A percentile compares a stretch with the other conserved stretches of the same genome.
phyloP scores from a whole-genome alignment of 2,797 vertebrate genomes.

The Chiloscyllium punctatum region DNA sequence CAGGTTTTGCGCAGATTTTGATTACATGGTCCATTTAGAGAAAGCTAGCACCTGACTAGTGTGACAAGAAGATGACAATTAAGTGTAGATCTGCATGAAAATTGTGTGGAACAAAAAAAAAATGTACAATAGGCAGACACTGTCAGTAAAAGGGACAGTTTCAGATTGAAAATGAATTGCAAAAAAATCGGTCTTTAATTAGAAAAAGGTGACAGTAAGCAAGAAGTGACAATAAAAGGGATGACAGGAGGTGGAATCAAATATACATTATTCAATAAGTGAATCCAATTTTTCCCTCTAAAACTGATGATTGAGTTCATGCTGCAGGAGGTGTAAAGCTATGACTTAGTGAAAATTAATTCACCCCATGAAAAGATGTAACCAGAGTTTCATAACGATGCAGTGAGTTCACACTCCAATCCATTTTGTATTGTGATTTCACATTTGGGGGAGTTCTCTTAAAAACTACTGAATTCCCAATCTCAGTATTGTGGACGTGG shows the following conservation, averaged over 20 bases:
- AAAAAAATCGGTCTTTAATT: not conserved
- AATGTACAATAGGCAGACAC: not conserved
- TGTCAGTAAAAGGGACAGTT: slow-evolving; percentile 18
- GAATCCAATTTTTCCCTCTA: slow-evolving; percentile 12
- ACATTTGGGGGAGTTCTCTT: not conserved
- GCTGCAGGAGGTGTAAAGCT: not conserved
- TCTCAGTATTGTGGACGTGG: not conserved
- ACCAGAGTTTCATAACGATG: not conserved
- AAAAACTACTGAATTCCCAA: not conserved
- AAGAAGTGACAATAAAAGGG: not conserved
- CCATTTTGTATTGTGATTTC: not conserved
- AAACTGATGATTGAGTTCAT: not conserved
- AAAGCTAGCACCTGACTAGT: slow-evolving; percentile 13
- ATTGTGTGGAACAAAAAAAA: not conserved
- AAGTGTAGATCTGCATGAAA: slow-evolving; percentile 31
- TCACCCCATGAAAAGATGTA: not conserved
- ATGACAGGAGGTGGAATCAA: not conserved
- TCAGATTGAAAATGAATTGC: slow-evolving; percentile 6
- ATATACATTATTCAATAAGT: slow-evolving; percentile 1
- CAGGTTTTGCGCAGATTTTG: not conserved
- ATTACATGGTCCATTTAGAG: slow-evolving; percentile 29
- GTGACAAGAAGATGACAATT: slow-evolving; percentile 32
- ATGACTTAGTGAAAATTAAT: slow-evolving; percentile 28
- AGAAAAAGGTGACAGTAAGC: not conserved
- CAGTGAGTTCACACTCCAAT: not conserved